Evolutionary conservation across 2,888 invertebrate species (phyloP).

Genomic region (Cepaea hortensis): DNA sequence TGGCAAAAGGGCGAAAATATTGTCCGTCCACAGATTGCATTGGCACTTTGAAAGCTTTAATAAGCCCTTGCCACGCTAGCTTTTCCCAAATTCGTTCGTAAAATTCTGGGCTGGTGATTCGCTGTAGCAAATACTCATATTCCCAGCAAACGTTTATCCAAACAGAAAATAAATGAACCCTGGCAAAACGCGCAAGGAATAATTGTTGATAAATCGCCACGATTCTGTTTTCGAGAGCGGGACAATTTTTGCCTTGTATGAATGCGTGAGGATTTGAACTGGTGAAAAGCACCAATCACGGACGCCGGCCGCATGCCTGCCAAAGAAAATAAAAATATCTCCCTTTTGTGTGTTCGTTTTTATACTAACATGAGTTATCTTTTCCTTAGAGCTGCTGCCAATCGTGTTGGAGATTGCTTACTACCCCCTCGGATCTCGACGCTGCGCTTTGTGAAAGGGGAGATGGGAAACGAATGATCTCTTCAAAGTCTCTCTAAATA

Average conservation of each 20-base stretch:
- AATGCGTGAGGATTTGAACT: slow-evolving; percentile 36
- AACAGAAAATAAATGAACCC: slow-evolving; percentile 52
- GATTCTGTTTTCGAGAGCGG: slow-evolving; percentile 25
- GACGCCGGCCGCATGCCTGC: slow-evolving; percentile 26
- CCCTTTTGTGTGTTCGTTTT: slow-evolving; percentile 13
- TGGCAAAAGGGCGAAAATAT: slow-evolving; percentile 47
- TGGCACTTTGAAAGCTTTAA: slow-evolving; percentile 48
- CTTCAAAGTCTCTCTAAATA: slow-evolving; percentile 37
- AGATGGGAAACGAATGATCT: slow-evolving; percentile 34
- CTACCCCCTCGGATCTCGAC: slow-evolving; percentile 26
- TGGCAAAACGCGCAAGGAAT: slow-evolving; percentile 48
- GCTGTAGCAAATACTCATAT: slow-evolving; percentile 47
- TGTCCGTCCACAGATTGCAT: slow-evolving; percentile 43
- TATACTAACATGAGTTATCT: slow-evolving; percentile 25
- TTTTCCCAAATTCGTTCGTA: slow-evolving; percentile 26
- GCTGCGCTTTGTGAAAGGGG: slow-evolving; percentile 29
- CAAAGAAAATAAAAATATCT: slow-evolving; percentile 23
- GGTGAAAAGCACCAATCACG: slow-evolving; percentile 47
- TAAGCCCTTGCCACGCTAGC: slow-evolving; percentile 38
- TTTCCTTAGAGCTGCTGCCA: slow-evolving; percentile 38
- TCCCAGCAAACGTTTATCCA: slow-evolving; percentile 53
- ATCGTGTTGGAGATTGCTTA: slow-evolving; percentile 26
- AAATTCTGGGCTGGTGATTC: slow-evolving; percentile 29
- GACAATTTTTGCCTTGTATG: slow-evolving; percentile 10
- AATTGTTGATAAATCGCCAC: slow-evolving; percentile 53